Base-by-base conservation (phyloP, 2,797 vertebrate genomes). In the Choloepus didactylus region DNA sequence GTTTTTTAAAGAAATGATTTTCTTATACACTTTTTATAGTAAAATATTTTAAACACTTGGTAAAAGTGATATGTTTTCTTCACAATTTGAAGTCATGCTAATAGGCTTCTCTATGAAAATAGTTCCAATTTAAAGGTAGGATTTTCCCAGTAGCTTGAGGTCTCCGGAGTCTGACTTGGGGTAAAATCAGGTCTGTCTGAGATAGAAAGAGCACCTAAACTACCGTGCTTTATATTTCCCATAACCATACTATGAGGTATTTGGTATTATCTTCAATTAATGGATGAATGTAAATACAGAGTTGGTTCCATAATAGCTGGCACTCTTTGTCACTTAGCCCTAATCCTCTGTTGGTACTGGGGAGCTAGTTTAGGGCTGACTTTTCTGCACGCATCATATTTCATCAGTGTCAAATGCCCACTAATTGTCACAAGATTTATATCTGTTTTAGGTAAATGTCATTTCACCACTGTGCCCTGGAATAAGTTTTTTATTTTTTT, bases 401-500 rank as follows among this genome's bases (percentile, higher is more conserved):
- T 97, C 98, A 99, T 99, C 99, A 99, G 98, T 98, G 97, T 99
- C 99, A 99, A 98, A 98, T 97, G 98, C 97, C 97, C 96, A 98
- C 98, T 99, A 99, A 99, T 99, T 99, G 99, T 98, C 98, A 98
- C 97, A 98, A 98, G 98, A 98, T 99, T 99, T 99, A 98, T 98
- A 98, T 99, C 98, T 98, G 98, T 98, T 99, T 99, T 99, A 99
- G 98, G 98, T 99, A 99, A 99, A 99, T 99, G 99, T 99, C 99
- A 99, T 98, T 99, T 99, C 98, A 99, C 98, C 96, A 98, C 46
- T 18, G 98, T 98, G 97, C 98, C 98, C 98, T 98, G 98, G 98
- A 98, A 98, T 98, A 98, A 98, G 98, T 97, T 98, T 0, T 97
- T 97, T 49, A 7, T 98, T 97, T 98, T 96, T 98, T 98, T 97